Conservation (phyloP, 2,797 vertebrate genomes). For the Brachyrhaphis roseni region DNA sequence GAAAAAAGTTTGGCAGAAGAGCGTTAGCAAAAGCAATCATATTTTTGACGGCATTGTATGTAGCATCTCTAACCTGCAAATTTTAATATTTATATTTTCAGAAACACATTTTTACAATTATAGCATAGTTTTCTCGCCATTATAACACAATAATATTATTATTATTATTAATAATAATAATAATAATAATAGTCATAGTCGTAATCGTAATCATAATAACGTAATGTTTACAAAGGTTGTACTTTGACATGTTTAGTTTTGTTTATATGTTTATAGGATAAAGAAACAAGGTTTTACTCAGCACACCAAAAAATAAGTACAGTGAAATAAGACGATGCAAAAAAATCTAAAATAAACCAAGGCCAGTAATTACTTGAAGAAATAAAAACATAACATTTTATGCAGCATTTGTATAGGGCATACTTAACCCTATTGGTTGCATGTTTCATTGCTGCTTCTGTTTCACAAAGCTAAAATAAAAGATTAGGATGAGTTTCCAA, state of each 20-base stretch:
- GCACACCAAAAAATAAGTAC: background rate
- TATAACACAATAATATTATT: background rate
- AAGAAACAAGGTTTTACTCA: background rate
- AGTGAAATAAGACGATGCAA: background rate
- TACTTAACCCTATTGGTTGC: background rate
- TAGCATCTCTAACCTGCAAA: background rate
- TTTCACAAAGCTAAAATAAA: background rate
- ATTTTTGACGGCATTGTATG: background rate
- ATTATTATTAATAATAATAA: background rate
- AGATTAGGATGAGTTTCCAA: background rate
- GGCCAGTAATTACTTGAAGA: background rate
- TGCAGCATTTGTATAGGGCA: too few relatives aligned
- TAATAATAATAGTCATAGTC: background rate
- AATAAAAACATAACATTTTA: too few relatives aligned
- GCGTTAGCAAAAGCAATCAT: background rate
- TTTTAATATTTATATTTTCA: background rate
- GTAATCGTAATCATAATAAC: background rate
- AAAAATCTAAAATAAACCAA: background rate
- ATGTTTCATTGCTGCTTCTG: background rate
- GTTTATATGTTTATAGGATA: background rate
- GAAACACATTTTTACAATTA: background rate
- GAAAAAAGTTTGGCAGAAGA: slow-evolving; percentile 27
- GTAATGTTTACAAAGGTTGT: background rate
- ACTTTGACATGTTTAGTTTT: background rate
- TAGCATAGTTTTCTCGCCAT: background rate